These are phyloP conservation scores for Oncorhynchus masou DNA, from an alignment of 2,113 vertebrate genomes.

Conservation along the genomic window DNA sequence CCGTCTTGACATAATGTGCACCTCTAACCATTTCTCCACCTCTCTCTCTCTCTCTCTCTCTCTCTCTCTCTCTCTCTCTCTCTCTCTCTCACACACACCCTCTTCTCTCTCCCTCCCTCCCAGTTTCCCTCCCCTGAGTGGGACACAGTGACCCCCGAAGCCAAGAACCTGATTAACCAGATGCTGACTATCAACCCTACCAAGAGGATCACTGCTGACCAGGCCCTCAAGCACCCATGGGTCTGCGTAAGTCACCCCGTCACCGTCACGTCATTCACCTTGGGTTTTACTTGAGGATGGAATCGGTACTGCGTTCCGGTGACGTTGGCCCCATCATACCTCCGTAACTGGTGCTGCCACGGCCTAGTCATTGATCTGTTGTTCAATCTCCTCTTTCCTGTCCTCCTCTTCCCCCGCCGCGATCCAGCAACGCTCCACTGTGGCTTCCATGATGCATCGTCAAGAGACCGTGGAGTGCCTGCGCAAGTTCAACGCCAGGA, in stretches of 20 bases:
- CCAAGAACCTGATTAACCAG: constrained; percentile 99
- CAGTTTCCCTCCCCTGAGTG: constrained; percentile 99
- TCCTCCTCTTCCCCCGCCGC: too few species aligned
- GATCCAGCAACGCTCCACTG: constrained; percentile 95
- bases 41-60: too few species aligned
- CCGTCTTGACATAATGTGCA: too few species aligned
- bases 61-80: too few species aligned
- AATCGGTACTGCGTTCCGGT: too few species aligned
- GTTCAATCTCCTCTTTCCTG: too few species aligned
- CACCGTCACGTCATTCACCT: too few species aligned
- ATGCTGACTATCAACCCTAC: constrained; percentile 99
- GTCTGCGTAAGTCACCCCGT: constrained; percentile 88
- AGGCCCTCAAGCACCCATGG: constrained; percentile 98
- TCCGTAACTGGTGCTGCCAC: too few species aligned
- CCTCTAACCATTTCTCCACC: too few species aligned
- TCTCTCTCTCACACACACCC: not conserved
- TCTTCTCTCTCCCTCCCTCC: not conserved
- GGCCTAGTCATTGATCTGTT: too few species aligned
- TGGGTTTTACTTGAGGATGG: too few species aligned
- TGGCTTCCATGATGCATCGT: constrained; percentile 98
- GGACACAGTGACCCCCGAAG: constrained; percentile 98
- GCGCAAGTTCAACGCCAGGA: constrained; percentile 97
- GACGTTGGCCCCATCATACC: too few species aligned
- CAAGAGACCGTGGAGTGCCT: constrained; percentile 98
- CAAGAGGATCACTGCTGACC: constrained; percentile 96